These are phyloP conservation scores for Aselliscus stoliczkanus DNA, from an alignment of 2,797 vertebrate species.

Conservation along the genomic window DNA sequence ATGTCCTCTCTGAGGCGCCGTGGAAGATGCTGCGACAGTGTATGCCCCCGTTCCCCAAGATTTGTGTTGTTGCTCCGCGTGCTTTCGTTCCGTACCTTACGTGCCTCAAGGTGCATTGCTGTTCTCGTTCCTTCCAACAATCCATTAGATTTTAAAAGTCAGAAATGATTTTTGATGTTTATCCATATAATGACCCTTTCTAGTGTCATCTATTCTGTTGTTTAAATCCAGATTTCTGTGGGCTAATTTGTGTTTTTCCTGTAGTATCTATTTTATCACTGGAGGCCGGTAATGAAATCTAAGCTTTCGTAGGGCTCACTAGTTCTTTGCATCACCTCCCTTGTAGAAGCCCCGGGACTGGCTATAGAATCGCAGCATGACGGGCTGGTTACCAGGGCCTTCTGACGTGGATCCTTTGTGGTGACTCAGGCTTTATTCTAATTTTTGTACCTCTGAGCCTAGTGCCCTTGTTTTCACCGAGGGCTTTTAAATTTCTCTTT, in stretches of 20 bases:
- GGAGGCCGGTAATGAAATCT: not conserved
- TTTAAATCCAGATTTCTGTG: not conserved
- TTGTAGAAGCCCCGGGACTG: not conserved
- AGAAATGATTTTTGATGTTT: not conserved
- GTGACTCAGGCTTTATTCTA: not conserved
- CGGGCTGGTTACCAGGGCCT: too few species aligned
- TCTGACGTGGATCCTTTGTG: not conserved
- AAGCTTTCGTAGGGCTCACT: not conserved
- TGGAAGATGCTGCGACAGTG: rapidly evolving
- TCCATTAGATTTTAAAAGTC: not conserved
- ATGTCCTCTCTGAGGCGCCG: not conserved
- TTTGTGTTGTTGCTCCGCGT: not conserved
- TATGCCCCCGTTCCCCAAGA: not conserved
- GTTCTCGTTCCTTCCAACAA: not conserved
- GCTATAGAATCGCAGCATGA: not conserved
- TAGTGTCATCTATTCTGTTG: not conserved
- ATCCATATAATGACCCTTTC: not conserved
- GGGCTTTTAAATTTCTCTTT: not conserved
- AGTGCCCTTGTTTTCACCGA: not conserved
- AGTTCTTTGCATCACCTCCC: not conserved
- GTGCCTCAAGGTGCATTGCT: not conserved
- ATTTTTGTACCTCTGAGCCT: not conserved
- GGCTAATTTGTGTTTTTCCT: not conserved
- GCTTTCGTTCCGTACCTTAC: not conserved
- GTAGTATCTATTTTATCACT: not conserved